Percentiles rank a stretch among this genome's conserved stretches.
Conservation (phyloP, 2,113 vertebrate genomes). For the Myocastor coypus region DNA sequence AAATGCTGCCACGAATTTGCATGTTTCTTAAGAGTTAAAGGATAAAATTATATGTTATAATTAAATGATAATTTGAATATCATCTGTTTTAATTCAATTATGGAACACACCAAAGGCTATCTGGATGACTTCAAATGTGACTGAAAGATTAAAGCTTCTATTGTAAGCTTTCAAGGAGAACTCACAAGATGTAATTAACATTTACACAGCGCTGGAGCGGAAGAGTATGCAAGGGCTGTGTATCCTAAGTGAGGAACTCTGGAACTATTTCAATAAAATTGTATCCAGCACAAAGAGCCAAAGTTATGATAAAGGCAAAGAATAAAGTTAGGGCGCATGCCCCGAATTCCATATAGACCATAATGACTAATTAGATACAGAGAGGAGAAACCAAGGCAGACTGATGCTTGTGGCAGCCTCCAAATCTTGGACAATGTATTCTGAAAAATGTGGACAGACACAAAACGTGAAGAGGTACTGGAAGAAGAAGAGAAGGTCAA, state of each 20-base stretch:
- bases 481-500: not conserved
- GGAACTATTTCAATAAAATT: not conserved
- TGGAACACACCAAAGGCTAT: not conserved
- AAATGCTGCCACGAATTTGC: not conserved
- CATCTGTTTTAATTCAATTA: not conserved
- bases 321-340: not conserved
- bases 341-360: not conserved
- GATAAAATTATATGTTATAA: not conserved
- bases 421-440: not conserved
- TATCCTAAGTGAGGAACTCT: not conserved
- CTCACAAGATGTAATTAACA: not conserved
- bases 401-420: not conserved
- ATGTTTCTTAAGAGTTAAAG: not conserved
- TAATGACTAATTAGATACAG: not conserved
- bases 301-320: not conserved
- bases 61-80: not conserved
- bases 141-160: not conserved
- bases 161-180: not conserved
- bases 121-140: not conserved
- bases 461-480: not conserved
- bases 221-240: accelerated
- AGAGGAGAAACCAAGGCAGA: not conserved
- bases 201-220: not conserved
- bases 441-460: not conserved
- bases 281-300: not conserved